Conservation (phyloP, 2,888 invertebrate species). For the Pseudeuparius sepicola region DNA sequence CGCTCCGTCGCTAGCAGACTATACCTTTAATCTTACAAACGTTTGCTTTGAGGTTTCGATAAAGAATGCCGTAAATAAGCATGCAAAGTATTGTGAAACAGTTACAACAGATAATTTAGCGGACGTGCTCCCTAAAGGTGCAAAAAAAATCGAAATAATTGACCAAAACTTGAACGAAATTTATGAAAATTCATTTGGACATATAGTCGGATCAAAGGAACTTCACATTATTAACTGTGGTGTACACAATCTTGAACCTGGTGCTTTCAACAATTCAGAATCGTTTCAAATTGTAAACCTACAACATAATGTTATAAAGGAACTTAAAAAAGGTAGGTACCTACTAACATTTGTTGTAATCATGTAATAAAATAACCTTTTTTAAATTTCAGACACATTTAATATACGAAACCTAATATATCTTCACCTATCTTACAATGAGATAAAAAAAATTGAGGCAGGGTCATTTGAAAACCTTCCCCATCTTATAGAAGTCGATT, state of each 20-base stretch:
- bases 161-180: constrained; percentile 14
- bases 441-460: constrained; percentile 12
- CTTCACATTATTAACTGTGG: constrained; percentile 15
- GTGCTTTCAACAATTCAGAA: constrained; percentile 11
- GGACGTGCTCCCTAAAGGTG: no score
- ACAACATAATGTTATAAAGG: constrained; percentile 13
- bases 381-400: no score
- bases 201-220: constrained; percentile 13
- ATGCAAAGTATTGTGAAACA: no score
- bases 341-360: no score
- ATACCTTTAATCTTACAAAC: no score
- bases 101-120: no score
- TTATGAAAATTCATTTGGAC: constrained; percentile 15
- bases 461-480: constrained; percentile 16
- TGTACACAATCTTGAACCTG: constrained; percentile 13
- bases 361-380: no score
- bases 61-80: no score
- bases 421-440: constrained; percentile 12
- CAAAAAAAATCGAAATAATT: constrained; percentile 16
- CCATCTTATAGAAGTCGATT: constrained; percentile 15
- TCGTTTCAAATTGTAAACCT: constrained; percentile 16
- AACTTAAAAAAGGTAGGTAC: constrained; percentile 12
- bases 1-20: no score
- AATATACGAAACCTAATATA: no score
- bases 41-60: no score